Conservation (phyloP, 1,140 invertebrate species). For the Bombyx mori region DNA sequence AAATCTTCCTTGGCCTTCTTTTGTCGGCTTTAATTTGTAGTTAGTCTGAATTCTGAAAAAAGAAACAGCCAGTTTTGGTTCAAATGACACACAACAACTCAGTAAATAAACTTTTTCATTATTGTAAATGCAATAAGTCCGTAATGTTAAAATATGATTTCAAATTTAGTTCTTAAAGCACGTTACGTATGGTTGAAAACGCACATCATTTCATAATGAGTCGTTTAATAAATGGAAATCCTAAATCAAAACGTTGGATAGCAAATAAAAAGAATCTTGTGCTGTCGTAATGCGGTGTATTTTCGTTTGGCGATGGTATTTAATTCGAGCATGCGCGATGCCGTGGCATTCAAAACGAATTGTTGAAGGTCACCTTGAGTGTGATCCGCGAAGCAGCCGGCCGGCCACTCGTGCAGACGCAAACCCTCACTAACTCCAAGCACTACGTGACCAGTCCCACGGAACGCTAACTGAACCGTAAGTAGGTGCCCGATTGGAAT, state of each 20-base stretch:
- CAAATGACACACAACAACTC: too few species aligned
- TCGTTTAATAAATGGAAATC: slow-evolving; percentile 5
- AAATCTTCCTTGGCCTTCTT: too few species aligned
- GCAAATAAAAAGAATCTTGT: neutral
- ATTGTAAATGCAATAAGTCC: too few species aligned
- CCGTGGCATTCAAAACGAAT: slow-evolving; percentile 42
- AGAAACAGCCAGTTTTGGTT: too few species aligned
- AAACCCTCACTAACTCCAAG: slow-evolving; percentile 12
- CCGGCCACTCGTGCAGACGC: slow-evolving; percentile 11
- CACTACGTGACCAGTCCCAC: slow-evolving; percentile 37
- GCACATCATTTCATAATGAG: too few species aligned
- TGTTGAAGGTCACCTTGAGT: slow-evolving; percentile 58
- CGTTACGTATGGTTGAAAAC: too few species aligned
- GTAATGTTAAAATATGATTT: too few species aligned
- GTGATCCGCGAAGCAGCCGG: slow-evolving; percentile 15
- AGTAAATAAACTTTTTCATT: too few species aligned
- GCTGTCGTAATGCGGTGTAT: neutral
- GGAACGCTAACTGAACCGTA: slow-evolving; percentile 5
- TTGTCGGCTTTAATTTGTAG: too few species aligned
- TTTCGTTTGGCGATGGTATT: slow-evolving; percentile 7
- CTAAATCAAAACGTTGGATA: neutral
- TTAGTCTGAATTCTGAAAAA: too few species aligned
- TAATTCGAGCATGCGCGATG: slow-evolving; percentile 50
- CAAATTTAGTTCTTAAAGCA: too few species aligned
- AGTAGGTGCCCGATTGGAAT: neutral